phyloP scores from a whole-genome alignment of 2,797 vertebrate species.

The Cuniculus paca region DNA sequence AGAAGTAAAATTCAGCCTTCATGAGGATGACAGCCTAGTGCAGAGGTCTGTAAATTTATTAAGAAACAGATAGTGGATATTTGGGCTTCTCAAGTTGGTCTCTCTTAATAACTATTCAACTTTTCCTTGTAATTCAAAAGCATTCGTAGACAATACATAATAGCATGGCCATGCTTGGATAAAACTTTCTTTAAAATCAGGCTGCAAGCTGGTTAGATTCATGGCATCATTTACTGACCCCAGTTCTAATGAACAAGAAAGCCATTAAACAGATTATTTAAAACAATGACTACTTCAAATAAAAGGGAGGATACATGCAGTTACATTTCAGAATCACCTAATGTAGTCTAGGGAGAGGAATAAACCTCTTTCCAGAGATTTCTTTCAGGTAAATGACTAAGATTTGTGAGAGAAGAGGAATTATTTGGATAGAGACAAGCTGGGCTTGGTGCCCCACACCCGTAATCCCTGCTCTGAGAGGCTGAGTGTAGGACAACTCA shows the following conservation, averaged over 20 bases:
- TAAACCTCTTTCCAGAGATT: background rate
- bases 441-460: background rate
- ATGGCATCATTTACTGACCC: background rate
- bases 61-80: conserved; percentile 2
- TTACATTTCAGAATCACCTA: background rate
- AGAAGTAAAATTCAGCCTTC: conserved; percentile 48
- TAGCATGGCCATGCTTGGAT: background rate
- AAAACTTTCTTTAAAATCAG: conserved; percentile 56
- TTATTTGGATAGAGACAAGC: background rate
- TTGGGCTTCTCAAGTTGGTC: conserved; percentile 14
- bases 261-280: conserved; percentile 46
- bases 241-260: conserved; percentile 33
- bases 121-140: conserved; percentile 41
- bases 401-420: conserved; percentile 41
- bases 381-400: conserved; percentile 47
- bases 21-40: background rate
- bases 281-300: conserved; percentile 43
- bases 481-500: background rate
- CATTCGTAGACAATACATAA: conserved; percentile 10
- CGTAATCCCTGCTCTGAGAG: background rate
- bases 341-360: conserved; percentile 26
- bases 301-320: background rate
- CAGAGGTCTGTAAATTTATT: conserved; percentile 7
- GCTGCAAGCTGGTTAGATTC: background rate
- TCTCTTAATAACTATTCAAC: background rate